Evolutionary conservation across 2,888 invertebrate genomes (phyloP).

Genomic region (Linnaemya tessellans): DNA sequence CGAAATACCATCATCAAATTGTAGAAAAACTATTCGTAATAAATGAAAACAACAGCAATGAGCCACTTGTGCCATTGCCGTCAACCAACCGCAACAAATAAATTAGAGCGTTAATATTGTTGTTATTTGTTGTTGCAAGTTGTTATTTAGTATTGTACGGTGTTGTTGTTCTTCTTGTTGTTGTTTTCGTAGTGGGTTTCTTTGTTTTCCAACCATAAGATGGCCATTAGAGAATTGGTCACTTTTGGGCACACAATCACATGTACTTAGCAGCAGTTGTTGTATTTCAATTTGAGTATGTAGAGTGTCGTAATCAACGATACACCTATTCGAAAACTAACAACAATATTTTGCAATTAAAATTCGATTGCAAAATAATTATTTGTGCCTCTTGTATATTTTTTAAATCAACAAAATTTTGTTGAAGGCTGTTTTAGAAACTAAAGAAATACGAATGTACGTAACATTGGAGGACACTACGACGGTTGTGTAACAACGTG

Average conservation of each 20-base stretch:
- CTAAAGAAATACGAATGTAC: not conserved
- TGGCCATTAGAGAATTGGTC: slow-evolving; percentile 69
- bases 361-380: slow-evolving; percentile 61
- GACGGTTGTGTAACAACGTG: not conserved
- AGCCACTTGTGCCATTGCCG: slow-evolving; percentile 72
- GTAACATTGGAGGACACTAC: slow-evolving; percentile 30
- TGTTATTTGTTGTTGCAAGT: slow-evolving; percentile 59
- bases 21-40: slow-evolving; percentile 53
- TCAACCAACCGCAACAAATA: slow-evolving; percentile 75
- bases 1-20: slow-evolving; percentile 65
- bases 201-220: slow-evolving; percentile 57
- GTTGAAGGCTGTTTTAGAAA: slow-evolving; percentile 55
- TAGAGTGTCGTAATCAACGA: slow-evolving; percentile 63
- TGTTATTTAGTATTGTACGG: slow-evolving; percentile 46
- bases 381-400: slow-evolving; percentile 48
- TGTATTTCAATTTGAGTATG: slow-evolving; percentile 27
- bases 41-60: slow-evolving; percentile 67
- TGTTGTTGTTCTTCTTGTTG: slow-evolving; percentile 42
- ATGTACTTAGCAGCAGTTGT: slow-evolving; percentile 15
- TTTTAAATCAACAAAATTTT: slow-evolving; percentile 35
- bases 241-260: slow-evolving; percentile 55
- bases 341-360: slow-evolving; percentile 59
- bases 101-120: slow-evolving; percentile 75
- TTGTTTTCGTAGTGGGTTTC: slow-evolving; percentile 47
- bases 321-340: slow-evolving; percentile 32